phyloP scores from a whole-genome alignment of 1,140 invertebrate genomes.

The Drosophila athabasca region DNA sequence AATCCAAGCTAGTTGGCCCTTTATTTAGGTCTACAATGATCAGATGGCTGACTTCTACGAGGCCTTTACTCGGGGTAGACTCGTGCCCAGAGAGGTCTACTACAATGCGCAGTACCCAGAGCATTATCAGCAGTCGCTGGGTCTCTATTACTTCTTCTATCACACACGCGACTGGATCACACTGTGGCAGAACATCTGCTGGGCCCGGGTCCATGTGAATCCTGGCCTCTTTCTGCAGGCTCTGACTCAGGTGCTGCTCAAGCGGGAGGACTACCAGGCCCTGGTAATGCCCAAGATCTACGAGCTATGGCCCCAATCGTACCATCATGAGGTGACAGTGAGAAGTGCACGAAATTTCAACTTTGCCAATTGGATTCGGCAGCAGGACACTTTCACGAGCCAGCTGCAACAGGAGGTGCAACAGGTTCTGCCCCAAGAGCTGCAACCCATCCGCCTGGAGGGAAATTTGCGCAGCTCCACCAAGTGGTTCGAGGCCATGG shows the following conservation, averaged over 20 bases:
- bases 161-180: conserved; percentile 87
- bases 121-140: conserved; percentile 86
- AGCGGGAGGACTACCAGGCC: conserved; percentile 86
- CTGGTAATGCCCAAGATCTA: conserved; percentile 87
- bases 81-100: conserved; percentile 85
- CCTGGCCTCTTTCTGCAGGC: conserved; percentile 87
- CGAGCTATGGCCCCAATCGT: conserved; percentile 88
- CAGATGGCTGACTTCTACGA: conserved; percentile 38
- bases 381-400: neutral
- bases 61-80: neutral
- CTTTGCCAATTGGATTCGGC: conserved; percentile 42
- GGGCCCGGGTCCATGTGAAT: conserved; percentile 87
- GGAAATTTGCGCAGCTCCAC: conserved; percentile 17
- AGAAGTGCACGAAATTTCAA: conserved; percentile 84
- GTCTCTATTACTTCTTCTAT: conserved; percentile 87
- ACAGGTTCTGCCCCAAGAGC: conserved; percentile 6
- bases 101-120: conserved; percentile 86
- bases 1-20: neutral
- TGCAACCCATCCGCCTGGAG: conserved; percentile 14
- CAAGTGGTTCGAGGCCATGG: conserved; percentile 52
- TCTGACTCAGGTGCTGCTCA: conserved; percentile 86
- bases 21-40: conserved; percentile 37
- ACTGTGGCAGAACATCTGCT: conserved; percentile 86
- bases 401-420: conserved; percentile 8
- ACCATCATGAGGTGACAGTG: conserved; percentile 86